These are phyloP conservation scores for Prinia subflava DNA, from an alignment of 2,113 vertebrate genomes.

Conservation along the genomic window DNA sequence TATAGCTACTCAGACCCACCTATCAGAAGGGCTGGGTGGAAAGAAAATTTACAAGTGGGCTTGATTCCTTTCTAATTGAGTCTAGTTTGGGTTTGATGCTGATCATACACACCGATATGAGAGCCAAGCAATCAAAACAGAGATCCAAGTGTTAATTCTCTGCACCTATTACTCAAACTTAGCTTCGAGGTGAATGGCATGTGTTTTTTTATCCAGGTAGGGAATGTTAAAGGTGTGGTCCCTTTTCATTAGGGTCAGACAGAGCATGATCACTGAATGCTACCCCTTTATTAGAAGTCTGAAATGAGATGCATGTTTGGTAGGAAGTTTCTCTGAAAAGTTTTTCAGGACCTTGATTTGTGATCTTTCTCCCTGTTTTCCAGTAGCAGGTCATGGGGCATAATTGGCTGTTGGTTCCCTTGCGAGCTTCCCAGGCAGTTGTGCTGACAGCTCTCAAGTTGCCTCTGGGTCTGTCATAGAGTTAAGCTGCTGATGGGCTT, in stretches of 20 bases:
- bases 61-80: background rate
- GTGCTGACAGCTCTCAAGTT: constrained; percentile 33
- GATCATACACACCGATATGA: fast-evolving
- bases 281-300: background rate
- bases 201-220: background rate
- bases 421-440: constrained; percentile 23
- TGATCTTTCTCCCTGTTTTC: constrained; percentile 16
- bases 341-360: constrained; percentile 26
- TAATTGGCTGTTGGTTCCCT: constrained; percentile 41
- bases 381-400: background rate
- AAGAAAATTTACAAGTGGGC: background rate
- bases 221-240: background rate
- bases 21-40: background rate
- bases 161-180: background rate
- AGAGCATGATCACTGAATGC: background rate
- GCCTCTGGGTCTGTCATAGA: constrained; percentile 52
- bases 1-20: background rate
- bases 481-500: constrained; percentile 30
- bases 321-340: background rate
- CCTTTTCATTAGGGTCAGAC: background rate
- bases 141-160: background rate
- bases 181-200: background rate
- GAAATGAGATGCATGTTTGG: background rate
- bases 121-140: background rate
- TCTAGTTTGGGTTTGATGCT: background rate